Evolutionary conservation across 1,140 invertebrate species (phyloP).

Genomic region (Trinorchestia longiramus): DNA sequence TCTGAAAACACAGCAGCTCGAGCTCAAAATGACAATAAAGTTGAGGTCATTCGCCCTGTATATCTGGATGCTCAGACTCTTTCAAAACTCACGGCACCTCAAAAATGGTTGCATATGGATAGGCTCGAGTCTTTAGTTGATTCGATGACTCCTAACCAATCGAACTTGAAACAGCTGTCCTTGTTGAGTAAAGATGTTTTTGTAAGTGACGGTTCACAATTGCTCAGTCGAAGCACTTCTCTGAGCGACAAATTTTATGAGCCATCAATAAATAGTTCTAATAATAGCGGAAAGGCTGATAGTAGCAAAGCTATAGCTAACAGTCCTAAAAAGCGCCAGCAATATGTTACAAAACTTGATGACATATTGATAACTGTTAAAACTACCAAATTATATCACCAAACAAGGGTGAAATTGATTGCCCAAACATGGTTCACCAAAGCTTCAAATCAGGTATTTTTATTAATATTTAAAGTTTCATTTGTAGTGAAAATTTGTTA

Average conservation of each 20-base stretch:
- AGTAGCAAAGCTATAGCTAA: not conserved
- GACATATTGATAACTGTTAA: not conserved
- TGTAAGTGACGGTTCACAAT: not conserved
- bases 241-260: not conserved
- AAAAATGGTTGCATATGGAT: not conserved
- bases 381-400: not conserved
- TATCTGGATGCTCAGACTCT: not conserved
- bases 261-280: not conserved
- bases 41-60: conserved; percentile 17
- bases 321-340: not conserved
- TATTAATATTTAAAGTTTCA: not conserved
- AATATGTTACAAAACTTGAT: not conserved
- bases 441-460: not conserved
- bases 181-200: not conserved
- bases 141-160: not conserved
- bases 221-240: not conserved
- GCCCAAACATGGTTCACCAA: not conserved
- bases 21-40: not conserved
- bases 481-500: not conserved
- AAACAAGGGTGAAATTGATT: conserved; percentile 19
- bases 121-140: not conserved
- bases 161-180: not conserved
- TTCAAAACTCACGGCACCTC: not conserved
- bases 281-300: not conserved
- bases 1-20: conserved; percentile 1